phyloP scores from a whole-genome alignment of 1,140 invertebrate genomes.

The Artemia franciscana region DNA sequence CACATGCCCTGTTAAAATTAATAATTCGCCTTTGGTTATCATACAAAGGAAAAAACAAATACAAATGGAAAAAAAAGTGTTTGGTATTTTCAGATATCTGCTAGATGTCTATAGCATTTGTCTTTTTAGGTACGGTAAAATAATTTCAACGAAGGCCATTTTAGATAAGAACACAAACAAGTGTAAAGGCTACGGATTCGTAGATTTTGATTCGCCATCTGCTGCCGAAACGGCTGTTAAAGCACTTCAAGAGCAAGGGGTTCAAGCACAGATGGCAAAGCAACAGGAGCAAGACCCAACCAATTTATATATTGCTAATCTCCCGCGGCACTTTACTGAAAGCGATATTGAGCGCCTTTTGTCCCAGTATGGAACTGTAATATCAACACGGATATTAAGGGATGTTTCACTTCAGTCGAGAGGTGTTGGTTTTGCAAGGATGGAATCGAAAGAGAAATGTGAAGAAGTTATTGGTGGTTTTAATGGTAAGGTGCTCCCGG shows the following conservation, averaged over 20 bases:
- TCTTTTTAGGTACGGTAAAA: constrained; percentile 75
- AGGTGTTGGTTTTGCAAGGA: constrained; percentile 67
- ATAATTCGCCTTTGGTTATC: too few species aligned
- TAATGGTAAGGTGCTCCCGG: constrained; percentile 62
- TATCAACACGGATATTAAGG: constrained; percentile 83
- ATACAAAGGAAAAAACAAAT: too few species aligned
- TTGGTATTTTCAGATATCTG: not conserved
- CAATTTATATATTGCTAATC: constrained; percentile 95
- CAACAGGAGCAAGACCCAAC: constrained; percentile 99
- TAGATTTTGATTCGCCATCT: constrained; percentile 88
- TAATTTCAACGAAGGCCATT: constrained; percentile 97
- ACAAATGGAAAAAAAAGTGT: too few species aligned
- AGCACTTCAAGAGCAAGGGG: constrained; percentile 77
- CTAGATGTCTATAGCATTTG: constrained; percentile 15
- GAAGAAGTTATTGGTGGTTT: constrained; percentile 85
- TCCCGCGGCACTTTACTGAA: constrained; percentile 78
- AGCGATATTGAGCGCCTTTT: constrained; percentile 74
- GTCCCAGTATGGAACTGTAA: constrained; percentile 72
- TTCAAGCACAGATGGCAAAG: constrained; percentile 99
- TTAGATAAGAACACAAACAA: constrained; percentile 97
- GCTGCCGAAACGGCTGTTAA: constrained; percentile 87
- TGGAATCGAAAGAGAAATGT: constrained; percentile 94
- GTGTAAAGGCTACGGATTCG: constrained; percentile 99
- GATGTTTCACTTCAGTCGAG: constrained; percentile 78
- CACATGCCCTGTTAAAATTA: too few species aligned